A percentile compares a stretch with the other conserved stretches of the same genome.
Evolutionary conservation across 2,797 vertebrate species (phyloP).

Genomic region (Halcyon leucocephala): DNA sequence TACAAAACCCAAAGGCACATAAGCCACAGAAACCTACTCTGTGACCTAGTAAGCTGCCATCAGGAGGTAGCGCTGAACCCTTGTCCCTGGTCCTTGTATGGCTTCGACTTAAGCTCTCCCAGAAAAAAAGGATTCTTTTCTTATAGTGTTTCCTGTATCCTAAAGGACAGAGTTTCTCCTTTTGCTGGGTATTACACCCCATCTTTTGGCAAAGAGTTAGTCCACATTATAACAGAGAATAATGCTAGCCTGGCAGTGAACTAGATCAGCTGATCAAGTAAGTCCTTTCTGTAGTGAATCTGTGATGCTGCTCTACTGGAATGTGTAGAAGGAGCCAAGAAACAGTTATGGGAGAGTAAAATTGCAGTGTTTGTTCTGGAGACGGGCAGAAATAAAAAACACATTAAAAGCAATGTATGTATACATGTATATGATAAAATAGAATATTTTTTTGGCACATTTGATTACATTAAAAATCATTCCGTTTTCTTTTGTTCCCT

Average conservation of each 20-base stretch:
- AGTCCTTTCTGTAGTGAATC: neutral
- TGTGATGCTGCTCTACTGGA: slow-evolving; percentile 18
- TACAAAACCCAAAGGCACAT: neutral
- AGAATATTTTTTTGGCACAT: neutral
- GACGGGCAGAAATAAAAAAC: neutral
- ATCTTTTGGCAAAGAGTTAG: neutral
- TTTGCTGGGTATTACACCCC: neutral
- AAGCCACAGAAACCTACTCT: neutral
- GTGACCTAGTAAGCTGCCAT: neutral
- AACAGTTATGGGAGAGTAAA: slow-evolving; percentile 54
- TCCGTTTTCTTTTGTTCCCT: neutral
- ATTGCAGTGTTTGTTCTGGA: slow-evolving; percentile 51
- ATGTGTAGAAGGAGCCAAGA: slow-evolving; percentile 48
- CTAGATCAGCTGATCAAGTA: neutral
- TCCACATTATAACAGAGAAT: neutral
- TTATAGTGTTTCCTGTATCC: neutral
- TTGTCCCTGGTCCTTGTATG: neutral
- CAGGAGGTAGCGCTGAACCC: neutral
- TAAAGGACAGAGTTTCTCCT: neutral
- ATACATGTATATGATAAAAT: neutral
- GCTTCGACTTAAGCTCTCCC: neutral
- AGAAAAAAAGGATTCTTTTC: neutral
- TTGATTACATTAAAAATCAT: neutral
- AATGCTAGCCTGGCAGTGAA: neutral
- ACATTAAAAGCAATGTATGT: neutral